Evolutionary conservation across 2,797 vertebrate species (phyloP), one percentile per base, ranked within the genome.

Genomic region (Craterocephalus amniculus): DNA sequence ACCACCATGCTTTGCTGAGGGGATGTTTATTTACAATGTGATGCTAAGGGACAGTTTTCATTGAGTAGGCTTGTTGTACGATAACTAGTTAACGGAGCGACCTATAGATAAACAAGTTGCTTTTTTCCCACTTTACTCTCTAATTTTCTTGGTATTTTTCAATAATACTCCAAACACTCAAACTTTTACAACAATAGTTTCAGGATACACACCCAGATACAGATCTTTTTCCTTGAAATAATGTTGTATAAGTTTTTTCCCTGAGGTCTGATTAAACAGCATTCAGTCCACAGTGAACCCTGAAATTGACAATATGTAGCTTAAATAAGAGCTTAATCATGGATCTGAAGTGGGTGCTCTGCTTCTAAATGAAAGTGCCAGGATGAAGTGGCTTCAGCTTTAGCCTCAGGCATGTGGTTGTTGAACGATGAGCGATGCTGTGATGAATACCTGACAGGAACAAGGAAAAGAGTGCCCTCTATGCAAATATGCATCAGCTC

Each of bases 401-500:
- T 35, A 29, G 74, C 63, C 26, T 67, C 58, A 7, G 75, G 26
- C 62, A 27, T 56, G 54, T 24, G 64, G 67, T 36, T 22, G 40
- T 26, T 49, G 27, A 67, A 26, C n/a, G 27, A 35, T 24, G 52
- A 52, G 55, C 14, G 1, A 52, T 16, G 63, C 24, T 48, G 63
- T 32, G 62, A 66, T 24, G 49, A 38, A 34, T 54, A 45, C 51
- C 71, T 67, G 79, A 68, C 49, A 18, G 58, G 26, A 78, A 60
- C 34, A 1, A 36, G 60, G 34, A 56, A 45, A 62, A 74, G 67
- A 79, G 58, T 72, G 51, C 56, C 45, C 56, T 78, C 63, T 72
- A 29, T 78, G 72, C 64, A 76, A 81, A 74, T 60, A 71, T 51
- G 56, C 63, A 69, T 73, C 73, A 56, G 36, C 67, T 27, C 70